Evolutionary conservation across 2,888 invertebrate genomes (phyloP).

Genomic region (Luffia ferchaultella): DNA sequence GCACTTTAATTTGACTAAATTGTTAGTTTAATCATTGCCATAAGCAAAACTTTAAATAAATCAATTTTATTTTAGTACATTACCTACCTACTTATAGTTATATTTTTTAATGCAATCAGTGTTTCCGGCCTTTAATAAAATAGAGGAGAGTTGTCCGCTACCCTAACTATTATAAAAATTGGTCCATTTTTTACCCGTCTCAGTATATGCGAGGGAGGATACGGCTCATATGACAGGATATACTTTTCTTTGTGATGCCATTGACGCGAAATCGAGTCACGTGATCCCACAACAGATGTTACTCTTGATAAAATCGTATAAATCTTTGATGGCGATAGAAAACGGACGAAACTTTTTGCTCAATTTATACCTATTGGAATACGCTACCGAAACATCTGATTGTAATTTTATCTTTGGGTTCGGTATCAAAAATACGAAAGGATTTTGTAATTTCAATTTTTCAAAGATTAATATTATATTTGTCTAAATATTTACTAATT

Average conservation of each 20-base stretch:
- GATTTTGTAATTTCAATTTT: too few species aligned
- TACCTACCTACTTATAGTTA: too few species aligned
- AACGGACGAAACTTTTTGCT: background rate
- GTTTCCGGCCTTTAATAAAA: conserved; percentile 60
- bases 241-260: conserved; percentile 33
- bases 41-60: too few species aligned
- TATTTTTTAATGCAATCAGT: conserved; percentile 46
- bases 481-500: too few species aligned
- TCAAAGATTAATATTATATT: too few species aligned
- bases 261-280: conserved; percentile 47
- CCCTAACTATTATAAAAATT: conserved; percentile 59
- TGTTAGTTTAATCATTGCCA: too few species aligned
- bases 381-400: too few species aligned
- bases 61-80: too few species aligned
- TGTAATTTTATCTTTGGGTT: conserved; percentile 7
- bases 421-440: too few species aligned
- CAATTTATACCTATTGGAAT: background rate
- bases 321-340: background rate
- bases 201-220: conserved; percentile 58
- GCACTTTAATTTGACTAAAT: too few species aligned
- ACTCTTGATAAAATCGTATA: background rate
- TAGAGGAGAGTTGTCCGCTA: conserved; percentile 36
- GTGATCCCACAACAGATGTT: conserved; percentile 49
- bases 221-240: conserved; percentile 61
- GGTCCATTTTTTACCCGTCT: conserved; percentile 51